Evolutionary conservation across 2,888 invertebrate genomes (phyloP).

Genomic region (Osedax frankpressi): DNA sequence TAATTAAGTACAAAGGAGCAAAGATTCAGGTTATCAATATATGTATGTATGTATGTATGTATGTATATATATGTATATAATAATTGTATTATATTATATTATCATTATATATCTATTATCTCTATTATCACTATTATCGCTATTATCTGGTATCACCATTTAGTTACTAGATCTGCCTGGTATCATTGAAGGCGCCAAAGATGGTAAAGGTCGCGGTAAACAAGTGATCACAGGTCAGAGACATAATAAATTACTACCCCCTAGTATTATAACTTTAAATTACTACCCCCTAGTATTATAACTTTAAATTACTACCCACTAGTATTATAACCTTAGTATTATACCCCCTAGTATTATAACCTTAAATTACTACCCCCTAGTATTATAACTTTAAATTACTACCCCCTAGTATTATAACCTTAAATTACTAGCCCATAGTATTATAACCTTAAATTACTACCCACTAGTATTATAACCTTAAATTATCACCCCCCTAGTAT

Average conservation of each 20-base stretch:
- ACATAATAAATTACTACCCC: not conserved
- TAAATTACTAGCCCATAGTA: no score
- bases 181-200: slow-evolving; percentile 99
- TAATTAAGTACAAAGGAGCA: slow-evolving; percentile 81
- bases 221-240: slow-evolving; percentile 74
- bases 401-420: not conserved
- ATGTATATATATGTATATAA: no score
- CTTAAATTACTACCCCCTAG: not conserved
- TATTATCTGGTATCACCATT: no score
- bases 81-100: no score
- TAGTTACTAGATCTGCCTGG: slow-evolving; percentile 94
- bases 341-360: not conserved
- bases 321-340: not conserved
- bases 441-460: not conserved
- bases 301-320: not conserved
- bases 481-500: no score
- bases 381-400: no score
- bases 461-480: not conserved
- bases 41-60: not conserved
- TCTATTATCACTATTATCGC: no score
- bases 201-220: slow-evolving; percentile 94
- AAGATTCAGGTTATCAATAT: slow-evolving; percentile 69
- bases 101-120: no score
- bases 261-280: not conserved
- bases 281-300: not conserved